Evolutionary conservation across 2,797 vertebrate genomes (phyloP), one percentile per base, ranked within the genome.

Genomic region (Coreius guichenoti): DNA sequence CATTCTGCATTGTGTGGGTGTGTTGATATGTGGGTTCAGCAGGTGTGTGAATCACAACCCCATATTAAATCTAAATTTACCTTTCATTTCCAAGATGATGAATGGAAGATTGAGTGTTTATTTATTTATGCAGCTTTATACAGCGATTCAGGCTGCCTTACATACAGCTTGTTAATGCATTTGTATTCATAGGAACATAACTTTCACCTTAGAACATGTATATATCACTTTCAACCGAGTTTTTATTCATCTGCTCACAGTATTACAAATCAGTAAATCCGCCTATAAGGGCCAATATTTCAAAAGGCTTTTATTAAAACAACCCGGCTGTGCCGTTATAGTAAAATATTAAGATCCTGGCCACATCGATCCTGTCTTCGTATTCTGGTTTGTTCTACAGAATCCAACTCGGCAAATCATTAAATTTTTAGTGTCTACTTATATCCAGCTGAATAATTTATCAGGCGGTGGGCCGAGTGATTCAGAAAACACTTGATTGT

Each of bases 381-480:
- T 81, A 90, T 90, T 90, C 75, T 86, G 92, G 89, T 94, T 95
- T 94, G 92, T 92, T 92, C 89, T 88, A 92, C 90, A 92, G 92
- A 91, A 91, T 93, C 90, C 91, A 92, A 92, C 90, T 94, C 88
- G 81, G 89, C 45, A 82, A 94, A 90, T 90, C 89, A 56, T 93
- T 94, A 92, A 92, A 94, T 94, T 93, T 95, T 95, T 94, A 94
- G 94, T 94, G 93, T 91, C 90, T 92, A 92, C 93, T 95, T 94
- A 94, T 93, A 93, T 94, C 92, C 89, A 93, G 67, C 85, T 94
- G 93, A 95, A 95, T 95, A 94, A 95, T 95, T 95, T 93, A 94
- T 90, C 90, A 92, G 91, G 87, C 86, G 90, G 92, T 93, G 93
- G 93, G 90, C 86, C 74, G 87, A 90, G 90, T 90, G 87, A 93